phyloP scores from a whole-genome alignment of 2,888 invertebrate genomes.

The Gastracanthus pulcherrimus region DNA sequence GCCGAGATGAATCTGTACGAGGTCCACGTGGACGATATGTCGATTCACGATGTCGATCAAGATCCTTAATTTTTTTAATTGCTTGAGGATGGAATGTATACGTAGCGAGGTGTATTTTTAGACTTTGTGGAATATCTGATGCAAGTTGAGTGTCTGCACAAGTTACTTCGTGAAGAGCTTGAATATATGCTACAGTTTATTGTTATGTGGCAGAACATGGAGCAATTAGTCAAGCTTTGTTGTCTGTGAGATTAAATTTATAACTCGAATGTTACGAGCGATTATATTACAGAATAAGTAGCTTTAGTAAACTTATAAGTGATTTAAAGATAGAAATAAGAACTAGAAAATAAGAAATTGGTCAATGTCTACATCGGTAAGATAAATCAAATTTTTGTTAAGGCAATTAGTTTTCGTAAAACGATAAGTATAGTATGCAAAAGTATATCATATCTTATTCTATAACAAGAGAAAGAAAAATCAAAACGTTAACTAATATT shows the following conservation, averaged over 20 bases:
- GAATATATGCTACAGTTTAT: background rate
- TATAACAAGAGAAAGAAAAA: background rate
- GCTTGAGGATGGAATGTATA: background rate
- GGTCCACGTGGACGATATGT: conserved; percentile 24
- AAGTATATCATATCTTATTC: no score
- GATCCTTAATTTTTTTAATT: background rate
- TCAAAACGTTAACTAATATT: background rate
- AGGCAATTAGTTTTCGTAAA: no score
- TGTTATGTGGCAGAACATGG: background rate
- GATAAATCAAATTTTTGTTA: no score
- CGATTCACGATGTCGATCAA: background rate
- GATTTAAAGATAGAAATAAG: background rate
- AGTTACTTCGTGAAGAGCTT: background rate
- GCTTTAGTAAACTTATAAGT: background rate
- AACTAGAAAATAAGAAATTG: no score
- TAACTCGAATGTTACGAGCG: background rate
- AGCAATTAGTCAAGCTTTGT: background rate
- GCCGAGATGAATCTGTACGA: conserved; percentile 44
- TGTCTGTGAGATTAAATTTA: background rate
- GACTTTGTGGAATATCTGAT: no score
- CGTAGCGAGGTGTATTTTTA: no score
- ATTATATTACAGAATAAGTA: background rate
- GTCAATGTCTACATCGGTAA: no score
- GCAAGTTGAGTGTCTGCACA: background rate
- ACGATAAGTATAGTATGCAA: no score